Evolutionary conservation across 2,888 invertebrate genomes (phyloP), one percentile per base, ranked within the genome.

Genomic region (Drosophila formosana): DNA sequence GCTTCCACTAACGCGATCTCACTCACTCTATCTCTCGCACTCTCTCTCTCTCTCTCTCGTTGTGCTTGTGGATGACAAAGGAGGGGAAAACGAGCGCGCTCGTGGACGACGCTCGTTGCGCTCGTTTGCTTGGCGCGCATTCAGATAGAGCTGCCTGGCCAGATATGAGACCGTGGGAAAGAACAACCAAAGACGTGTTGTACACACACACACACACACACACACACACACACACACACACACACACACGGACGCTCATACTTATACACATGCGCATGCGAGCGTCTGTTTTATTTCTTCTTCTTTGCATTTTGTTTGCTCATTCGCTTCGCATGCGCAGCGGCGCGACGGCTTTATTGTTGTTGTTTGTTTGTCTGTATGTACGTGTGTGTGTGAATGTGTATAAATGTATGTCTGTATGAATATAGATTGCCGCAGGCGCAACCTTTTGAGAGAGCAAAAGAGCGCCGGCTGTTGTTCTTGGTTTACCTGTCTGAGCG

Each of bases 161-260:
- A 91, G 92, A 91, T 92, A 92, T 91, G 90, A 91, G 90, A 92
- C 92, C 92, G 92, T 92, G 92, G 92, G 92, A 92, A 92, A 91
- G 91, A 91, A 91, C 90, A 90, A 88, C 89, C 88, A 89, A 89
- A 91, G 89, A 89, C 89, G 89, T 88, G 82, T 89, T 82, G 79
- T 84, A 69, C 70, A 71, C 72, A 78, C 32, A 78, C 60, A 73
- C 50, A 74, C 65, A 76, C 13, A 70, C 63, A 64, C 52, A 61
- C 60, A 73, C 50, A 74, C 65, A 76, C 13, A 70, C 63, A 64
- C 52, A n/a, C n/a, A n/a, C n/a, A n/a, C n/a, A n/a, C n/a, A n/a
- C n/a, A n/a, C n/a, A n/a, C n/a, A 55, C 8, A 67, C 60, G 69
- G 47, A 49, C 41, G 53, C 56, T 58, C 71, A 77, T 61, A 63